Evolutionary conservation across 2,797 vertebrate species (phyloP).

Genomic region (Enteromius mattozi): DNA sequence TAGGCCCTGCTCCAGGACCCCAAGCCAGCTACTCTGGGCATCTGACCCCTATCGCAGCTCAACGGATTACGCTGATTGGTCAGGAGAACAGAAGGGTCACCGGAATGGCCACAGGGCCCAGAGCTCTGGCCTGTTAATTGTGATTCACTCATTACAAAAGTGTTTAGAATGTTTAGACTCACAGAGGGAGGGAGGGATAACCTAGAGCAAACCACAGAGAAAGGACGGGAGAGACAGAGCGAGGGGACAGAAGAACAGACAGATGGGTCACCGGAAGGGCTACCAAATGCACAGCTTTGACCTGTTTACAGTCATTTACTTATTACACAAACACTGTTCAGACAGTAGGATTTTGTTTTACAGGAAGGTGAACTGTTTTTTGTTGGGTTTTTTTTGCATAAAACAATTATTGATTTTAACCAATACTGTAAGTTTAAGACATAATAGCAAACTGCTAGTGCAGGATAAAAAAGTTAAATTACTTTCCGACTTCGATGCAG

Average conservation of each 20-base stretch:
- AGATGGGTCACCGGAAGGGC: constrained; percentile 48
- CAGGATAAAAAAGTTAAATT: neutral
- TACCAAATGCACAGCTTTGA: constrained; percentile 44
- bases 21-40: constrained; percentile 50
- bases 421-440: neutral
- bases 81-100: constrained; percentile 53
- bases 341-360: neutral
- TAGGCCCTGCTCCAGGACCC: constrained; percentile 56
- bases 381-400: neutral
- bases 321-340: constrained; percentile 3
- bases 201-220: constrained; percentile 38
- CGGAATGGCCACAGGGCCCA: constrained; percentile 19
- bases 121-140: constrained; percentile 47
- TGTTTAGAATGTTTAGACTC: constrained; percentile 16
- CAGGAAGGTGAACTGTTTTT: neutral
- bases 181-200: constrained; percentile 25
- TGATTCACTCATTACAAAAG: constrained; percentile 52
- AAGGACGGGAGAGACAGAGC: constrained; percentile 13
- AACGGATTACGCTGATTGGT: constrained; percentile 41
- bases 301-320: constrained; percentile 40
- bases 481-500: too few relatives aligned
- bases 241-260: constrained; percentile 34
- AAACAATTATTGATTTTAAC: neutral
- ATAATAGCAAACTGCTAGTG: neutral
- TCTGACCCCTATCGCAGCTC: constrained; percentile 51